Percentiles rank a stretch among this genome's conserved stretches.
phyloP scores from a whole-genome alignment of 2,888 invertebrate species.

The Ernsta delagoae region DNA sequence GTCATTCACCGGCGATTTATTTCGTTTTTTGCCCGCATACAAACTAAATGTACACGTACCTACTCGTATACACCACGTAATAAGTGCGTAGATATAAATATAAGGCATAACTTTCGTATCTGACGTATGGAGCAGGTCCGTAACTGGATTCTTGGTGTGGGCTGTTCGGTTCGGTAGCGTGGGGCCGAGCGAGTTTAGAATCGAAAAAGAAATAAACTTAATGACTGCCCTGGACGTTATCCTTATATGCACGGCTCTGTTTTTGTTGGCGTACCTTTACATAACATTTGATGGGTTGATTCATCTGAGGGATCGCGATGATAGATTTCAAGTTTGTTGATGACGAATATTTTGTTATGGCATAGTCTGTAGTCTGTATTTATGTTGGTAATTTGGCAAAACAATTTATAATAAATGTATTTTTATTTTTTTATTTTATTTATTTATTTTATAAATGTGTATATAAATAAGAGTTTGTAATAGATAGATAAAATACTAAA shows the following conservation, averaged over 20 bases:
- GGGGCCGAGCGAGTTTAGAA: conserved; percentile 52
- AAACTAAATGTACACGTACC: conserved; percentile 63
- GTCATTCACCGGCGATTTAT: conserved; percentile 76
- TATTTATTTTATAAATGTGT: no score
- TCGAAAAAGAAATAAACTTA: conserved; percentile 46
- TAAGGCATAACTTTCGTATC: conserved; percentile 68
- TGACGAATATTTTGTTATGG: neutral
- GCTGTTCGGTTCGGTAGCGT: conserved; percentile 55
- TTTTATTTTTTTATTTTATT: no score
- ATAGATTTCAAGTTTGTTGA: conserved; percentile 3
- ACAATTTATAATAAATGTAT: no score
- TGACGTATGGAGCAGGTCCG: conserved; percentile 70
- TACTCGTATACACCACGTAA: conserved; percentile 47
- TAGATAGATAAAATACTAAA: no score
- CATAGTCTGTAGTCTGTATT: no score
- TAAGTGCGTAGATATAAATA: conserved; percentile 57
- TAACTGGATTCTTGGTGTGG: conserved; percentile 60
- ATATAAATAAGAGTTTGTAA: no score
- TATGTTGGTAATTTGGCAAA: neutral
- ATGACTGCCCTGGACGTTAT: conserved; percentile 37
- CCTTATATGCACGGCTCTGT: conserved; percentile 19
- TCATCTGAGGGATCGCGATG: neutral
- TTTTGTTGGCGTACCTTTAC: conserved; percentile 30
- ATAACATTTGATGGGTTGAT: conserved; percentile 25
- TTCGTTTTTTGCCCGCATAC: conserved; percentile 81